Percentiles rank a stretch among this genome's conserved stretches.
phyloP scores from a whole-genome alignment of 1,140 invertebrate species.

The Aphis gossypii region DNA sequence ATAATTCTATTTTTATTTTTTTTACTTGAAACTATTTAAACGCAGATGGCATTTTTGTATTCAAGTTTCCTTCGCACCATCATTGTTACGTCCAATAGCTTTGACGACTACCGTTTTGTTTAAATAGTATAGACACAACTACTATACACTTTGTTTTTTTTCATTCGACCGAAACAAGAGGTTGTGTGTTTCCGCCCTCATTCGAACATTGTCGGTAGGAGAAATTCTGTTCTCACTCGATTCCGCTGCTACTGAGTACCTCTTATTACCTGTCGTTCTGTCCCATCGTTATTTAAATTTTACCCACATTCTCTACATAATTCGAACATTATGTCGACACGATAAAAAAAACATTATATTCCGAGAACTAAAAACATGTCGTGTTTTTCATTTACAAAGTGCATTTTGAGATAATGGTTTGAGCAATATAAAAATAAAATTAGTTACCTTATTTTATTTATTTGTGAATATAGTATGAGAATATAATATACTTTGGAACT shows the following conservation, averaged over 20 bases:
- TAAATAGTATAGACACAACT: background rate
- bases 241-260: background rate
- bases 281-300: background rate
- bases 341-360: background rate
- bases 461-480: background rate
- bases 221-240: background rate
- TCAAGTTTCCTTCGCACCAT: background rate
- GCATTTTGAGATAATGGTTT: background rate
- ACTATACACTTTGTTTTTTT: constrained; percentile 25
- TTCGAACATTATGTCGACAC: background rate
- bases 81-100: background rate
- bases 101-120: background rate
- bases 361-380: background rate
- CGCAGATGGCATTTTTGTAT: background rate
- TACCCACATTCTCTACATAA: background rate
- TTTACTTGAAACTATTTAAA: background rate
- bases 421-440: background rate
- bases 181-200: constrained; percentile 9
- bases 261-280: background rate
- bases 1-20: background rate
- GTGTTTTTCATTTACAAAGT: no score
- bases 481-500: background rate
- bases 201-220: background rate
- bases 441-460: background rate
- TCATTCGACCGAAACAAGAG: constrained; percentile 3